phyloP scores from a whole-genome alignment of 2,888 invertebrate species.

The Chrysolina haemoptera region DNA sequence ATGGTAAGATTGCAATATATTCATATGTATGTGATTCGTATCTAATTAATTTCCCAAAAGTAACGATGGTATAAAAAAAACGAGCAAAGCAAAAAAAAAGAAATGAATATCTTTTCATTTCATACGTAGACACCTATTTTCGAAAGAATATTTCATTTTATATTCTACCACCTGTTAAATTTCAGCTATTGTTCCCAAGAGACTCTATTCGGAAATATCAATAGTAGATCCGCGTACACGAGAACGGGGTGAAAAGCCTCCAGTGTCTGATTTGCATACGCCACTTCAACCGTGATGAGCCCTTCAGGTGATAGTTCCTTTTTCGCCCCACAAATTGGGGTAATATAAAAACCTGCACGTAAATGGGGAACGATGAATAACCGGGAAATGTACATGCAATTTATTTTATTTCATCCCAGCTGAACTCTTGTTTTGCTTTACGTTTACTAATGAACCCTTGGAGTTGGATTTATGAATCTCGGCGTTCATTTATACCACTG shows the following conservation, averaged over 20 bases:
- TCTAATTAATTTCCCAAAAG: no score
- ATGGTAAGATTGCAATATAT: no score
- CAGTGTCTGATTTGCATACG: conserved; percentile 15
- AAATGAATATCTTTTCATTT: no score
- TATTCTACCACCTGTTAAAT: not conserved
- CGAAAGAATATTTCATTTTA: not conserved
- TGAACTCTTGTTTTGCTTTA: not conserved
- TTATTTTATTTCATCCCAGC: not conserved
- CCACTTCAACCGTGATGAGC: not conserved
- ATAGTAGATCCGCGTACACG: not conserved
- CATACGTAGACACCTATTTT: not conserved
- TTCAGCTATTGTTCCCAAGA: not conserved
- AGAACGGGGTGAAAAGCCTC: not conserved
- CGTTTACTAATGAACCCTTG: no score
- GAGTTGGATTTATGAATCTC: no score
- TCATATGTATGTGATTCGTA: no score
- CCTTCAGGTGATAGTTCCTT: conserved; percentile 10
- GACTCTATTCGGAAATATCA: not conserved
- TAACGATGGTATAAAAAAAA: no score
- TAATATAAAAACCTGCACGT: conserved; percentile 2
- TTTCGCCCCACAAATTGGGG: conserved; percentile 9
- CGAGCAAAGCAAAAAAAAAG: no score
- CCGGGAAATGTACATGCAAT: not conserved
- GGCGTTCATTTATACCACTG: no score
- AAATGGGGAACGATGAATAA: not conserved